phyloP scores from a whole-genome alignment of 1,140 invertebrate species.

The Papilio polytes region DNA sequence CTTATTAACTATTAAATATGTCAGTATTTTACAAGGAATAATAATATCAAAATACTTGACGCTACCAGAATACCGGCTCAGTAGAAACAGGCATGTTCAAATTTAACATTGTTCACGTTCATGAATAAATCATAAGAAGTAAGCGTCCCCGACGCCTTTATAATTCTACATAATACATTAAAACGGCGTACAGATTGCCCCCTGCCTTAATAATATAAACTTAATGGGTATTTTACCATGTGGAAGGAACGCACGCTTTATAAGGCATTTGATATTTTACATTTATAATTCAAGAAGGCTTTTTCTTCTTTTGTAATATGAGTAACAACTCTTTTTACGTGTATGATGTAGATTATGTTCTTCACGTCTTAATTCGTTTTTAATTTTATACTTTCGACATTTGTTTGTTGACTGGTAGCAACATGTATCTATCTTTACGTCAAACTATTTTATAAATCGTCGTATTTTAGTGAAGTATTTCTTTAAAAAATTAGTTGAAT shows the following conservation, averaged over 20 bases:
- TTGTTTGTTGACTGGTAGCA: too few relatives aligned
- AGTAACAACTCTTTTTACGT: neutral
- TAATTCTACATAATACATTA: conserved; percentile 84
- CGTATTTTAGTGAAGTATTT: conserved; percentile 1
- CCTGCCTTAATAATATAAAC: conserved; percentile 79
- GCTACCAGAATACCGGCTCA: conserved; percentile 64
- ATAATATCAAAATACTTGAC: conserved; percentile 70
- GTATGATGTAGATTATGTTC: neutral
- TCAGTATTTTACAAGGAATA: conserved; percentile 68
- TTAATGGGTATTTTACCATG: conserved; percentile 72
- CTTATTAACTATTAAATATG: neutral
- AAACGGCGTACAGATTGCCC: conserved; percentile 81
- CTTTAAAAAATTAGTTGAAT: conserved; percentile 41
- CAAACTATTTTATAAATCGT: too few relatives aligned
- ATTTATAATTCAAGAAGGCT: conserved; percentile 22
- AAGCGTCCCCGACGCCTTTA: conserved; percentile 76
- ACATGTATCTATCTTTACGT: too few relatives aligned
- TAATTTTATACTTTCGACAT: neutral
- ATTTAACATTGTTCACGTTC: conserved; percentile 78
- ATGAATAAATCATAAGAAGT: conserved; percentile 83
- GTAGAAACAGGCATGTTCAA: conserved; percentile 77
- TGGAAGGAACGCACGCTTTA: conserved; percentile 41
- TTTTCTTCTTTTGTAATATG: neutral
- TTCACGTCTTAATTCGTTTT: neutral
- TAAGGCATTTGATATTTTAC: conserved; percentile 31